Percentiles rank a stretch among this genome's conserved stretches.
Conservation (phyloP, 2,888 invertebrate genomes). For the Lasioglossum zephyrum region DNA sequence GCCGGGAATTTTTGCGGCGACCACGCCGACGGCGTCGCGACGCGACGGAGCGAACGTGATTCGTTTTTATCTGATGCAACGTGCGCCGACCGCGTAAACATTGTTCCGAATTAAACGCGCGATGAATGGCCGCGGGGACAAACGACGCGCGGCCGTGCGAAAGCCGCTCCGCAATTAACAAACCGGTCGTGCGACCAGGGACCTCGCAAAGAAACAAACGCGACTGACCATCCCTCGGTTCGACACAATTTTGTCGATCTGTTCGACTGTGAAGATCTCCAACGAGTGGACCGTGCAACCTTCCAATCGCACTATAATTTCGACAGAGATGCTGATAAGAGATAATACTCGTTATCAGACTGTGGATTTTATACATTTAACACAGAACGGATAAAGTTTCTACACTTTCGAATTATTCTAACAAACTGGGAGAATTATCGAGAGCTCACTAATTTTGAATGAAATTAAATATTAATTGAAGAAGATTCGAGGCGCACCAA, state of each 20-base stretch:
- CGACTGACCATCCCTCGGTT: neutral
- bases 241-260: neutral
- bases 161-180: conserved; percentile 29
- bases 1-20: conserved; percentile 37
- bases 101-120: conserved; percentile 47
- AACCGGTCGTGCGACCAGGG: neutral
- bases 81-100: conserved; percentile 33
- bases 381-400: neutral
- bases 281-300: neutral
- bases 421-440: neutral
- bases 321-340: neutral
- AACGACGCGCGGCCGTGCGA: conserved; percentile 13
- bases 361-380: neutral
- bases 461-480: neutral
- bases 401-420: no score
- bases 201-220: neutral
- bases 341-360: neutral
- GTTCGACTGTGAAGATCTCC: neutral
- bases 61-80: conserved; percentile 47
- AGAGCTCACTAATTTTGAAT: neutral
- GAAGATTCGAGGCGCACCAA: neutral
- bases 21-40: neutral
- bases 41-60: conserved; percentile 29
- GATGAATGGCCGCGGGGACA: conserved; percentile 39
- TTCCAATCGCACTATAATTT: neutral